Base-by-base conservation (phyloP, 2,888 invertebrate species). In the Pseudanteris insignis region DNA sequence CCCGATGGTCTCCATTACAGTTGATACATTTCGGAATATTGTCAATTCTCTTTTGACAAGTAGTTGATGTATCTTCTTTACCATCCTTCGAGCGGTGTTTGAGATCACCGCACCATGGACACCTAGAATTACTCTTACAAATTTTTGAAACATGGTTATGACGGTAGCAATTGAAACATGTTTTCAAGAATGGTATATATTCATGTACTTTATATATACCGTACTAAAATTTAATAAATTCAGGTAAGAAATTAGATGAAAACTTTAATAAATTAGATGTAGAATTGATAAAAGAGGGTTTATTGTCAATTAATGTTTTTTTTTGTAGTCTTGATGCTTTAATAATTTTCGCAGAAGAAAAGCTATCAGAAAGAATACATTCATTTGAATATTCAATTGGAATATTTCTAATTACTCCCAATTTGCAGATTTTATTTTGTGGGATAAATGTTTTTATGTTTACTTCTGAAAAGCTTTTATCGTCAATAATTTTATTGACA, bases 101-200 rank as follows among this genome's bases (percentile, higher is more conserved):
- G 7, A 24, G 24, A 11, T 24, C 9, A 7, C 37, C 37, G 10
- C 37, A 37, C 5, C 25, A 12, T 1, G 37, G 37, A 1, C 37
- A 37, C 1, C 24, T 5, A 12, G 11, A 3, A 10, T n/a, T 11
- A 36, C 24, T 24, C 12, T 36, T 36, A 12, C 36, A 36, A 11
- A 11, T 24, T 24, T 36, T 21, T 10, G 11, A 11, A 2, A 36
- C 3, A 24, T 36, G 24, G 7, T 36, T 36, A 9, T 36, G 37
- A 12, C 25, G 4, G 7, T 12, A 37, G n/a, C 25, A 37, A 8
- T 37, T 37, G 8, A 18, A 37, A 12, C 37, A 37, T 3, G n/a
- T 4, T 11, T 37, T 37, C 4, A 37, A 9, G 6, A 11, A 4
- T n/a, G 37, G 37, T 1, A 24, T 37, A 11, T 24, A 37, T 24